Conservation (phyloP, 2,888 invertebrate species). For the Pollenia angustigena region DNA sequence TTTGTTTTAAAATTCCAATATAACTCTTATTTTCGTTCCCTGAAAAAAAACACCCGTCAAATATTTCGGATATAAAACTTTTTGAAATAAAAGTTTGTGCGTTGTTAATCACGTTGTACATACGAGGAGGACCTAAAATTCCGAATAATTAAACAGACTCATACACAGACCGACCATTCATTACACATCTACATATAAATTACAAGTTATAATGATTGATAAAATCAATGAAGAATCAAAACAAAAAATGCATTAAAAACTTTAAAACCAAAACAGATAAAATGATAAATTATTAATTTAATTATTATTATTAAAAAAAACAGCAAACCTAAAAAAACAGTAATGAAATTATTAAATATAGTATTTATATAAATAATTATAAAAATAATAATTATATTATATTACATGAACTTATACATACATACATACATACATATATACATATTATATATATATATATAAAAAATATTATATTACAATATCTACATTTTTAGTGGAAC, state of each 20-base stretch:
- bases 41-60: too few species aligned
- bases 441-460: conserved; percentile 65
- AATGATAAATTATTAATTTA: conserved; percentile 34
- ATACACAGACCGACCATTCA: too few species aligned
- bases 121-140: too few species aligned
- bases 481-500: conserved; percentile 82
- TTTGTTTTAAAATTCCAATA: too few species aligned
- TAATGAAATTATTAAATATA: conserved; percentile 63
- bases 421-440: conserved; percentile 68
- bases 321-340: conserved; percentile 51
- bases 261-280: conserved; percentile 36
- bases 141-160: too few species aligned
- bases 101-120: too few species aligned
- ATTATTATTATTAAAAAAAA: conserved; percentile 60
- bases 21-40: too few species aligned
- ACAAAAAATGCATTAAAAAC: conserved; percentile 44
- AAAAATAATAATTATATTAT: conserved; percentile 56
- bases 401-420: conserved; percentile 70
- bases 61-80: too few species aligned
- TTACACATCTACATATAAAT: too few species aligned
- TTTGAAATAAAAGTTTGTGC: too few species aligned
- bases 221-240: not conserved
- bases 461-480: conserved; percentile 75
- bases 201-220: not conserved
- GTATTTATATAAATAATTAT: conserved; percentile 58